Evolutionary conservation across 2,113 vertebrate genomes (phyloP).

Genomic region (Acrocephalus arundinaceus): DNA sequence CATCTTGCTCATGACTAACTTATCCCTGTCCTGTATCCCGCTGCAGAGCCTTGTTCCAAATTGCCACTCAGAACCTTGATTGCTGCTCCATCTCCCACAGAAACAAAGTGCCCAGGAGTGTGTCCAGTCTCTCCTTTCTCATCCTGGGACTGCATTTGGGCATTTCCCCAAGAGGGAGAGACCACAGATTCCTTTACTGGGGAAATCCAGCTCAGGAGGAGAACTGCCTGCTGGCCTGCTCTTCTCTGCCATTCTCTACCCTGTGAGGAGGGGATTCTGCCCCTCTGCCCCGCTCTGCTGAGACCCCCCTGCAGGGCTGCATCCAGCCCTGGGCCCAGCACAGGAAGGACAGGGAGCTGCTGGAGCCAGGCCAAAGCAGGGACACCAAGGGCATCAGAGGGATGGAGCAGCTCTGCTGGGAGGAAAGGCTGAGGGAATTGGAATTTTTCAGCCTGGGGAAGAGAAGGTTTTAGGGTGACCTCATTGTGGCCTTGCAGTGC

Average conservation of each 20-base stretch:
- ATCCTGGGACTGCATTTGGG: accelerated
- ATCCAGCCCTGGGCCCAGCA: background rate
- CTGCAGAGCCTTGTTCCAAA: background rate
- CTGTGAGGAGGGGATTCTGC: background rate
- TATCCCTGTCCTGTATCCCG: background rate
- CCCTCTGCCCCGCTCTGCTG: accelerated
- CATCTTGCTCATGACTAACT: conserved; percentile 43
- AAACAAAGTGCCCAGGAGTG: accelerated
- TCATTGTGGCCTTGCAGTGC: background rate
- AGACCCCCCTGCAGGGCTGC: accelerated
- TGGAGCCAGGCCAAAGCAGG: background rate
- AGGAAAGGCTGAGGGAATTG: background rate
- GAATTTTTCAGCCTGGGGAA: background rate
- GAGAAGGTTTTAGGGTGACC: background rate
- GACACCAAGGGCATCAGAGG: background rate
- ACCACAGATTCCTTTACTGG: background rate
- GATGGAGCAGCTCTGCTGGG: background rate
- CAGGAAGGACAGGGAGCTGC: background rate
- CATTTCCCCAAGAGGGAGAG: background rate
- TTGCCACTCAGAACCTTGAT: background rate
- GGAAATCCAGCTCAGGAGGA: background rate
- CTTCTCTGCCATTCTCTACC: background rate
- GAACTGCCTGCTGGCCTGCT: background rate
- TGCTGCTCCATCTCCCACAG: background rate
- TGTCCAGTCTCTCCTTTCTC: background rate